Base-by-base conservation (phyloP, 2,797 vertebrate species). In the Malurus splendens region DNA sequence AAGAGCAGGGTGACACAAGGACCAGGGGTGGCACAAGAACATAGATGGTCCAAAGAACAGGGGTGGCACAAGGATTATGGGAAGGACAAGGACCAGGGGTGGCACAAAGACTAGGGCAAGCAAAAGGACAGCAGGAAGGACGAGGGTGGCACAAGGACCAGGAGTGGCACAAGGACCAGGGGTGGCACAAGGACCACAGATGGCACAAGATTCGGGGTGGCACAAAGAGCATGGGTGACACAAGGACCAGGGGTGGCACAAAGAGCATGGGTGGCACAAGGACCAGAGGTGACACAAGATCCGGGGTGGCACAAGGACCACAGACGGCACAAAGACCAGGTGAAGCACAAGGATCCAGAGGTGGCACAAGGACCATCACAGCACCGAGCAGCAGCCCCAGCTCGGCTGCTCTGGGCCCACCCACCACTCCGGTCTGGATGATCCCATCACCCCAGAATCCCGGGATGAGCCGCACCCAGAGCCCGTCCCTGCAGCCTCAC, bases 401-500 rank as follows among this genome's bases (percentile, higher is more conserved):
- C 30, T 4, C 0, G 0, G 84, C 4, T 14, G 25, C 56, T 52
- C 82, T 6, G 28, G 41, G 47, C 7, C 5, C 59, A 23, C 25
- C 51, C 28, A 15, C 30, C 82, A 8, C 25, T 3, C 8, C 2
- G 12, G 4, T 36, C 4, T 7, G 14, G 32, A 7, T 2, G 19
- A 11, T 3, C 33, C 57, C 8, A 7, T 10, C 45, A 8, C 6
- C 13, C 11, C 42, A 54, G 22, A 19, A 73, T 12, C 32, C 60
- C 4, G 8, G 38, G 22, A 15, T 7, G 24, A 52, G 16, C 14
- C 4, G 0, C 9, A 8, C 1, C 1, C 2, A 32, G 51, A 41
- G 36, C 27, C 68, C 60, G 19, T 0, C 27, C 56, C 54, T 8
- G 22, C 14, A 4, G 17, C 4, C 27, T 1, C 41, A 23, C 15